These are phyloP conservation scores for Achroia grisella DNA, from an alignment of 1,140 invertebrate species.

Conservation along the genomic window DNA sequence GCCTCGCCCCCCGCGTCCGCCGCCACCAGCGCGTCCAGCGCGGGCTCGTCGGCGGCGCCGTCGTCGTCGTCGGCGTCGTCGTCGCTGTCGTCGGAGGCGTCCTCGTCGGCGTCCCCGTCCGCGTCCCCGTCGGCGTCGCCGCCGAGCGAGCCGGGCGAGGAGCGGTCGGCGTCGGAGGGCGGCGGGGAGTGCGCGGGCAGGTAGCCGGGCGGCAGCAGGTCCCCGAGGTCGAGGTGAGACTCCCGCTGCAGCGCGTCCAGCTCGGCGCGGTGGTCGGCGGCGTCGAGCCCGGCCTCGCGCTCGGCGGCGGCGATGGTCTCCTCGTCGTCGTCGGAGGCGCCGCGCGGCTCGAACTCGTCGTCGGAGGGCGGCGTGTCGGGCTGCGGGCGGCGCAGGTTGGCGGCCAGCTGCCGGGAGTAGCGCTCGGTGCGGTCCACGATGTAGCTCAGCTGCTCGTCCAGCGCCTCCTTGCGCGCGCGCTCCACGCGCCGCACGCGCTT, in stretches of 20 bases:
- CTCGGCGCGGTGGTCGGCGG: constrained; percentile 83
- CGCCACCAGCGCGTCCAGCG: constrained; percentile 48
- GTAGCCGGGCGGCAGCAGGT: constrained; percentile 88
- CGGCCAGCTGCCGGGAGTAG: constrained; percentile 93
- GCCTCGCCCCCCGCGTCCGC: constrained; percentile 73
- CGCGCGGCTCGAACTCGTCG: constrained; percentile 52
- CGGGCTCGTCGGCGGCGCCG: constrained; percentile 55
- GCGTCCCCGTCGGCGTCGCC: constrained; percentile 71
- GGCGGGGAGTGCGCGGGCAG: constrained; percentile 65
- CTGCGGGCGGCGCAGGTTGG: constrained; percentile 39
- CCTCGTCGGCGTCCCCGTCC: constrained; percentile 32
- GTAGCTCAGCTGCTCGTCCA: constrained; percentile 98
- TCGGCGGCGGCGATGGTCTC: constrained; percentile 96
- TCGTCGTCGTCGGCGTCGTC: constrained; percentile 72
- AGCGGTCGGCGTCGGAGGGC: constrained; percentile 78
- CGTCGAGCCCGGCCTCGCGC: constrained; percentile 77
- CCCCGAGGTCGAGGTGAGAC: constrained; percentile 93
- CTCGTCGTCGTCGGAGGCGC: constrained; percentile 89
- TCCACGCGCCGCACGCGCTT: constrained; percentile 94
- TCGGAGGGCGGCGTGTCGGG: constrained; percentile 39
- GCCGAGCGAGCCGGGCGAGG: constrained; percentile 82
- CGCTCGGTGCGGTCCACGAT: constrained; percentile 99
- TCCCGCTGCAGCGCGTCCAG: constrained; percentile 91
- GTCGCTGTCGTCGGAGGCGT: constrained; percentile 30
- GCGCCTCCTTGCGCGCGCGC: constrained; percentile 94